Conservation (phyloP, 2,797 vertebrate species). For the Eremophila alpestris region DNA sequence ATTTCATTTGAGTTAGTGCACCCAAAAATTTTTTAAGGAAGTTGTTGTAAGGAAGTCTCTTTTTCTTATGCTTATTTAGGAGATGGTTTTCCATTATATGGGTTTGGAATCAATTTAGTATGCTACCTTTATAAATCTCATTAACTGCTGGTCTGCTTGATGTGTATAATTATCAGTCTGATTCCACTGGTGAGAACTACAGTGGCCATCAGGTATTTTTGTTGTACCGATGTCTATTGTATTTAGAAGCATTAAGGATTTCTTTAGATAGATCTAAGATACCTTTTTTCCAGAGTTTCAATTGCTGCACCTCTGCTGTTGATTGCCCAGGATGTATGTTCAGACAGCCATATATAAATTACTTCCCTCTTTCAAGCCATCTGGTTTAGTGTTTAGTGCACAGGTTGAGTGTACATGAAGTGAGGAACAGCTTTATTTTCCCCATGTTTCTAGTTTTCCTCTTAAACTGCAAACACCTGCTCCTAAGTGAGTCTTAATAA, state of each 20-base stretch:
- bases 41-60: neutral
- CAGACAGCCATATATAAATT: no score
- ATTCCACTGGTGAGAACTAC: neutral
- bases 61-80: neutral
- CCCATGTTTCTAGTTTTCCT: neutral
- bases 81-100: neutral
- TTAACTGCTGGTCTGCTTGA: neutral
- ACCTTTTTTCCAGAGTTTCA: neutral
- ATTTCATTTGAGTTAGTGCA: neutral
- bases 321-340: no score
- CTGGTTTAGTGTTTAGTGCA: no score
- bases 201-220: neutral
- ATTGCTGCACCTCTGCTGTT: neutral
- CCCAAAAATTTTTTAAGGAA: neutral
- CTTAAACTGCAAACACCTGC: neutral
- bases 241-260: neutral
- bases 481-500: neutral
- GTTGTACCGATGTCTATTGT: neutral
- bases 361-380: no score
- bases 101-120: neutral
- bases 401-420: neutral
- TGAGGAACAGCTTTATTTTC: neutral
- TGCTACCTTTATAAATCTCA: neutral
- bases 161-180: neutral
- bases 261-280: neutral